Evolutionary conservation across 2,888 invertebrate species (phyloP), one percentile per base, ranked within the genome.

Genomic region (Chorisops tibialis): DNA sequence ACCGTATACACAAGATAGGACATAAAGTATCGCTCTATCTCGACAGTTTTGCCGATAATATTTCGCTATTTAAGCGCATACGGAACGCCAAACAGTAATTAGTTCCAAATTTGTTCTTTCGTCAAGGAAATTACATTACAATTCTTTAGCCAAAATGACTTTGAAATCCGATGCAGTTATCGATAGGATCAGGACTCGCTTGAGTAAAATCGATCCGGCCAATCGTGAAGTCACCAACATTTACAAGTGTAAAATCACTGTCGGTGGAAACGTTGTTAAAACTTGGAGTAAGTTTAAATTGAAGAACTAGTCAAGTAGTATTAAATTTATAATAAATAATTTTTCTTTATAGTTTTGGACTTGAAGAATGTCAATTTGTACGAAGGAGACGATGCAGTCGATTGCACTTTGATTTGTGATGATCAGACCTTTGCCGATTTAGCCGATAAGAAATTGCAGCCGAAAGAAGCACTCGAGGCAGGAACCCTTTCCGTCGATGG

Each of bases 161-260:
- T 47, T 63, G 41, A 63, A 62, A 45, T 63, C 62, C 18, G 68
- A 67, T 60, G 65, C 60, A 51, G 48, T 67, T 61, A 65, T 68
- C 48, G 64, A 67, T 6, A 67, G 67, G 41, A 65, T 68, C 30
- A 52, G 61, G 35, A 30, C 52, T 39, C 65, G 67, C 22, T 61
- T 67, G 43, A 39, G 41, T 4, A 67, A 64, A 56, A 62, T 67
- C 18, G 62, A 66, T 59, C 56, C 61, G 7, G 49, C 39, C 21
- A 60, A 66, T 3, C 62, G 66, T 19, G 51, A 65, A 62, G 63
- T 68, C 14, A 18, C 41, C 21, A 63, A 66, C 54, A 47, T 66
- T 22, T 68, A 63, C 54, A 66, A 66, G 59, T 67, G 65, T 35
- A 61, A 63, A 5, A 65, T 67, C 22, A 65, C 62, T 4, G 47